phyloP scores from a whole-genome alignment of 1,140 invertebrate species.

The Anagrus nilaparvatae region DNA sequence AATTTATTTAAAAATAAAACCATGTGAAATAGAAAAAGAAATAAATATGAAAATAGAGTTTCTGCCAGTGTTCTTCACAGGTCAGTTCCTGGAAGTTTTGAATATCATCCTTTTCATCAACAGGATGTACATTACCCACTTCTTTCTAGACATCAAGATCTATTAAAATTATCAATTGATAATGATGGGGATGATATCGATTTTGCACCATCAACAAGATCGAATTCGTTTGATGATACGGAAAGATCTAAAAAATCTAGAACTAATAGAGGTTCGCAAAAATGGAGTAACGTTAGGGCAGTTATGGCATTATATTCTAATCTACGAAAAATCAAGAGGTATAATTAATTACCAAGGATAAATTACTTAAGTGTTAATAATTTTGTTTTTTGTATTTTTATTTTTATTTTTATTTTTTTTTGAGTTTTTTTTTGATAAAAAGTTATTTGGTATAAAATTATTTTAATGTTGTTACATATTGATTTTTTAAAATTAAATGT shows the following conservation, averaged over 20 bases:
- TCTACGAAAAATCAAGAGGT: constrained; percentile 81
- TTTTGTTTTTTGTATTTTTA: too few species aligned
- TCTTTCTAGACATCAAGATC: too few species aligned
- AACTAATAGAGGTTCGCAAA: constrained; percentile 57
- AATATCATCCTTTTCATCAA: too few species aligned
- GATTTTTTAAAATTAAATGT: too few species aligned
- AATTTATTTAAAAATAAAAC: not conserved
- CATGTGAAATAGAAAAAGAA: not conserved
- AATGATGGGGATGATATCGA: constrained; percentile 3
- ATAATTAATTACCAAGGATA: constrained; percentile 18
- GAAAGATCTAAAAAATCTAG: constrained; percentile 28
- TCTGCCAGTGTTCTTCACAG: constrained; percentile 31
- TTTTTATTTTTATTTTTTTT: too few species aligned
- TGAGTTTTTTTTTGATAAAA: too few species aligned
- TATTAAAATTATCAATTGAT: too few species aligned
- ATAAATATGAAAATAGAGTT: not conserved
- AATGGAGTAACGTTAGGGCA: constrained; percentile 73
- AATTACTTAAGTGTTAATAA: not conserved
- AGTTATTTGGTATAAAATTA: too few species aligned
- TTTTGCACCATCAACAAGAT: constrained; percentile 21
- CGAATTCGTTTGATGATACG: constrained; percentile 32
- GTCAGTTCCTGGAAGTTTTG: too few species aligned
- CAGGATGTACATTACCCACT: too few species aligned
- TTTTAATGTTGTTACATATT: too few species aligned
- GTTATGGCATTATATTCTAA: constrained; percentile 80